Percentiles rank a stretch among this genome's conserved stretches.
These are phyloP conservation scores for Thunnus maccoyii DNA, from an alignment of 2,113 vertebrate species.

Conservation along the genomic window DNA sequence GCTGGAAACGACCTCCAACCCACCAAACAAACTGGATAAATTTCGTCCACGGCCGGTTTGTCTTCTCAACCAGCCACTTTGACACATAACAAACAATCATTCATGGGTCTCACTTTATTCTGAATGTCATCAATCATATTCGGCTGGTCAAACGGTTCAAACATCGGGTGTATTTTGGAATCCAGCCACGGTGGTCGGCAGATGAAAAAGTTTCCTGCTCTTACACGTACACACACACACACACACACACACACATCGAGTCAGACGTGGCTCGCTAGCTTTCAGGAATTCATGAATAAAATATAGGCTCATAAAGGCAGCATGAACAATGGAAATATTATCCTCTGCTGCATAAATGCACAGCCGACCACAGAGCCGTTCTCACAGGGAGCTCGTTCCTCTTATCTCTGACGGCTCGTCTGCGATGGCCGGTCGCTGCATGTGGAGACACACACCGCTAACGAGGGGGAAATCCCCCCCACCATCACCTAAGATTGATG, in stretches of 20 bases:
- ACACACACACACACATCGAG: conserved; percentile 27
- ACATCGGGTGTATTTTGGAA: conserved; percentile 55
- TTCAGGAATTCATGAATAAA: conserved; percentile 83
- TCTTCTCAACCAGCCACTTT: conserved; percentile 21
- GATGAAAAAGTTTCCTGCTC: conserved; percentile 60
- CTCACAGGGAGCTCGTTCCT: conserved; percentile 62
- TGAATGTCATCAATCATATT: conserved; percentile 68
- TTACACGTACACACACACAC: conserved; percentile 27
- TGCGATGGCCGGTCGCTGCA: conserved; percentile 56
- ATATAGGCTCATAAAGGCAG: conserved; percentile 70
- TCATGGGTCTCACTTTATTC: conserved; percentile 35
- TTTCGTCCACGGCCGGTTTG: conserved; percentile 25
- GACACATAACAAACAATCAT: conserved; percentile 58
- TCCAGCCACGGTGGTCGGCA: conserved; percentile 40
- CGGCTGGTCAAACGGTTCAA: conserved; percentile 5
- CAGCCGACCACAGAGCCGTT: conserved; percentile 54
- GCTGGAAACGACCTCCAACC: conserved; percentile 19
- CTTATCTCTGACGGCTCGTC: conserved; percentile 72
- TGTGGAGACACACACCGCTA: conserved; percentile 70
- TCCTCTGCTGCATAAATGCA: conserved; percentile 70
- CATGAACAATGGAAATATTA: conserved; percentile 82
- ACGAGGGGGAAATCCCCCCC: conserved; percentile 66
- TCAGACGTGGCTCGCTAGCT: conserved; percentile 49
- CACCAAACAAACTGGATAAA: conserved; percentile 16
- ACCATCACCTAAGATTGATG: conserved; percentile 60